Conservation (phyloP, 2,113 vertebrate species). For the Lagopus leucura region DNA sequence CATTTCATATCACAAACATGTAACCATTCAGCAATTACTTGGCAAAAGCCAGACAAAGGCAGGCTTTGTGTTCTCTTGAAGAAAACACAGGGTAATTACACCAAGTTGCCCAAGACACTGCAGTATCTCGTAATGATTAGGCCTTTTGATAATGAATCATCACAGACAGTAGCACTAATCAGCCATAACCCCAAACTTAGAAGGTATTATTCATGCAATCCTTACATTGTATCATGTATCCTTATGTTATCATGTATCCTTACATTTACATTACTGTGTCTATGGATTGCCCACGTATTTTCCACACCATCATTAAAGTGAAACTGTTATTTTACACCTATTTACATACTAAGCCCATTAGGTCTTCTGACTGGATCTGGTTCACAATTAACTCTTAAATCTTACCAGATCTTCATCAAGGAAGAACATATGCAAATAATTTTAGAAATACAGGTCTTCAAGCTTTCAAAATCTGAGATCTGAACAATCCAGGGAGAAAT, state of each 20-base stretch:
- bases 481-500: neutral
- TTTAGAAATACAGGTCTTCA: neutral
- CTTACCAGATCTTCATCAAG: neutral
- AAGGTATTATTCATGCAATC: neutral
- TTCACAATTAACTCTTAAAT: neutral
- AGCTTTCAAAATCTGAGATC: neutral
- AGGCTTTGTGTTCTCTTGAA: slow-evolving; percentile 38
- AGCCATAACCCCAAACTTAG: neutral
- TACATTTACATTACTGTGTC: neutral
- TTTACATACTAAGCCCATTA: neutral
- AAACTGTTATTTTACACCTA: neutral
- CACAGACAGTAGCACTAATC: slow-evolving; percentile 1
- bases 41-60: slow-evolving; percentile 7
- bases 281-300: neutral
- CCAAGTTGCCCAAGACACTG: neutral
- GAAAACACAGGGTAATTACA: slow-evolving; percentile 29
- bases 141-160: slow-evolving; percentile 32
- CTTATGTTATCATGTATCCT: no score
- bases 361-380: neutral
- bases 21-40: slow-evolving; percentile 27
- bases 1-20: neutral
- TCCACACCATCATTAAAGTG: neutral
- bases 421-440: neutral
- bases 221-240: no score
- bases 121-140: neutral